Percentiles rank a stretch among this genome's conserved stretches.
phyloP scores from a whole-genome alignment of 2,113 vertebrate genomes.

The Phyllopteryx taeniolatus region DNA sequence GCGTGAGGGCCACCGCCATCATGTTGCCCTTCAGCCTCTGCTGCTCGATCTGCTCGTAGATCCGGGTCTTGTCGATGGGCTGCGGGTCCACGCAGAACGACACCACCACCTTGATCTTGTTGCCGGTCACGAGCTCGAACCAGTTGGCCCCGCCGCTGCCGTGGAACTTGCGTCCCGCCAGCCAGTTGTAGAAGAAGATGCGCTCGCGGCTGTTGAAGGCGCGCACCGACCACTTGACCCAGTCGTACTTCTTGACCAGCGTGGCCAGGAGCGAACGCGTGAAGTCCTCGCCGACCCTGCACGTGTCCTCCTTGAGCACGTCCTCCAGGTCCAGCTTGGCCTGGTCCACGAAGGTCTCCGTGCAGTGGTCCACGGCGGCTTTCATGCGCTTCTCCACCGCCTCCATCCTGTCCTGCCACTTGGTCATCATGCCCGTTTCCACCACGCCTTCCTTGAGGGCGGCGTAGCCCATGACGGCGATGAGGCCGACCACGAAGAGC shows the following conservation, averaged over 20 bases:
- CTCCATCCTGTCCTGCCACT: slow-evolving; percentile 75
- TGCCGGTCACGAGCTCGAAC: slow-evolving; percentile 73
- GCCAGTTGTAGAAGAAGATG: slow-evolving; percentile 76
- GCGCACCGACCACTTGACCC: slow-evolving; percentile 76
- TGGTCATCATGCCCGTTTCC: slow-evolving; percentile 67
- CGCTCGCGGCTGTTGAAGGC: slow-evolving; percentile 65
- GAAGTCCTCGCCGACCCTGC: slow-evolving; percentile 48
- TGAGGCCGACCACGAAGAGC: slow-evolving; percentile 76
- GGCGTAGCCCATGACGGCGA: slow-evolving; percentile 73
- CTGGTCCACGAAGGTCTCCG: slow-evolving; percentile 68
- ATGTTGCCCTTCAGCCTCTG: slow-evolving; percentile 72
- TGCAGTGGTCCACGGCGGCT: slow-evolving; percentile 74
- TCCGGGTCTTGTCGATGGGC: slow-evolving; percentile 66
- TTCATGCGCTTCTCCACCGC: slow-evolving; percentile 76
- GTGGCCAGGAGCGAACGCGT: slow-evolving; percentile 56
- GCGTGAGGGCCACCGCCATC: slow-evolving; percentile 62
- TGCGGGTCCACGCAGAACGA: slow-evolving; percentile 71
- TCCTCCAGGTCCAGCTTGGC: slow-evolving; percentile 72
- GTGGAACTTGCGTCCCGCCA: slow-evolving; percentile 74
- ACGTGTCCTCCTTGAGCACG: slow-evolving; percentile 51
- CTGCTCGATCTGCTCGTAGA: slow-evolving; percentile 67
- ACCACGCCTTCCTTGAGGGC: slow-evolving; percentile 69
- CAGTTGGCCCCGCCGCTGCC: slow-evolving; percentile 68
- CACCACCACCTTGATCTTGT: slow-evolving; percentile 70
- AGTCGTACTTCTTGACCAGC: slow-evolving; percentile 74